Percentiles rank a stretch among this genome's conserved stretches.
Evolutionary conservation across 2,888 invertebrate species (phyloP).

Genomic region (Melanchra persicariae): DNA sequence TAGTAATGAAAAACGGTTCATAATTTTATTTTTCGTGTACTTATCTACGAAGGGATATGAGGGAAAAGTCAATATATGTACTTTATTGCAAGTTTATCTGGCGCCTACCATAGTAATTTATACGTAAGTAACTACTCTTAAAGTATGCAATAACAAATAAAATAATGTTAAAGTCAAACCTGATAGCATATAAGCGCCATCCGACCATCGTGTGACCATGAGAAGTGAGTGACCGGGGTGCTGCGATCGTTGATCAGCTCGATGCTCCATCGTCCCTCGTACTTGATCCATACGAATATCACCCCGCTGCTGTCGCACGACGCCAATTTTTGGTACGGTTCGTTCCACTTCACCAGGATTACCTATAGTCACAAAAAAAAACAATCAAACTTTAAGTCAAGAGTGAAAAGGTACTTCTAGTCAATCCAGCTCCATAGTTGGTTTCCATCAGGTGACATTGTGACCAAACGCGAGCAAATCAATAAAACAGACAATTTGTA

Average conservation of each 20-base stretch:
- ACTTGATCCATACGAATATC: constrained; percentile 99
- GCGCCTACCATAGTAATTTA: too few species aligned
- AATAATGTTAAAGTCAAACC: constrained; percentile 83
- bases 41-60: too few species aligned
- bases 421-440: too few species aligned
- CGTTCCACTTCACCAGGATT: constrained; percentile 99
- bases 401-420: too few species aligned
- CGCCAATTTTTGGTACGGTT: constrained; percentile 99
- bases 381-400: background rate
- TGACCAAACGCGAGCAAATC: too few species aligned
- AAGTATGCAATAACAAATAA: background rate
- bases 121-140: too few species aligned
- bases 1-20: too few species aligned
- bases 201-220: constrained; percentile 99
- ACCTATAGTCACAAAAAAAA: constrained; percentile 91
- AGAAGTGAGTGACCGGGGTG: constrained; percentile 99
- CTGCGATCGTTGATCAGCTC: constrained; percentile 99
- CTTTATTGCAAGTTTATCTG: too few species aligned
- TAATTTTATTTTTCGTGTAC: too few species aligned
- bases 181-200: constrained; percentile 99
- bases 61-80: too few species aligned
- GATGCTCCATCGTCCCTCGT: constrained; percentile 99
- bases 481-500: too few species aligned
- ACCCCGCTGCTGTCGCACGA: constrained; percentile 99
- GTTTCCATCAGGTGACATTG: too few species aligned